Conservation (phyloP, 30 jellyfish, hydroid and myxozoan genomes). For the Rhopilema esculentum region DNA sequence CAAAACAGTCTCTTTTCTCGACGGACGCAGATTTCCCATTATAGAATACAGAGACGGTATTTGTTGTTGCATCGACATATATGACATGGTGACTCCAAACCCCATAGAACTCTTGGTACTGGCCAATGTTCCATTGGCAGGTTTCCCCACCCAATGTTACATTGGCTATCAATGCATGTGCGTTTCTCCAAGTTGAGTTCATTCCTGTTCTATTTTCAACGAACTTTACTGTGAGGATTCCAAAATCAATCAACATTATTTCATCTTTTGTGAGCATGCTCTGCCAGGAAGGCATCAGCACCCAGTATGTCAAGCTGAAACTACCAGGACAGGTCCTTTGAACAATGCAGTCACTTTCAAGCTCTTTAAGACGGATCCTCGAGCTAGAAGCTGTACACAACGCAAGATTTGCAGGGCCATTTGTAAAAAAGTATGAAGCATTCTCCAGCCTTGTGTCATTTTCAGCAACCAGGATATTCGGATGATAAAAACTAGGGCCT, state of each 20-base stretch:
- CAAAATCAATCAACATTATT: not conserved
- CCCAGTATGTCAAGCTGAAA: conserved; percentile 27
- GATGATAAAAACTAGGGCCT: conserved; percentile 16
- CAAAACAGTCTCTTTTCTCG: not conserved
- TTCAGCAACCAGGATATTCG: not conserved
- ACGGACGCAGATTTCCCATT: conserved; percentile 6
- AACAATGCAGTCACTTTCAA: not conserved
- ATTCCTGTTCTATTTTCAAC: not conserved
- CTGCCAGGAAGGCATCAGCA: conserved; percentile 6
- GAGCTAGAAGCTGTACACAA: conserved; percentile 29
- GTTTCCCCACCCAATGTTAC: not conserved
- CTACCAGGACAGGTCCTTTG: not conserved
- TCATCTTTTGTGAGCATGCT: not conserved
- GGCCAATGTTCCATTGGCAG: conserved; percentile 18
- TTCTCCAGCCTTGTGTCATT: not conserved
- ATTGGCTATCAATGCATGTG: not conserved
- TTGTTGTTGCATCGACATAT: not conserved
- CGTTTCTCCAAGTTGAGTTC: not conserved
- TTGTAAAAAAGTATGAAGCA: conserved; percentile 9
- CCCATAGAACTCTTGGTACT: not conserved
- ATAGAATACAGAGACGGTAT: not conserved
- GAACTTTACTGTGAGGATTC: not conserved
- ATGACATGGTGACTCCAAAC: conserved; percentile 25
- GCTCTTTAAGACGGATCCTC: not conserved
- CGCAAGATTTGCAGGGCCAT: conserved; percentile 56